Base-by-base conservation (phyloP, 1,140 invertebrate genomes). In the Heliconius himera region DNA sequence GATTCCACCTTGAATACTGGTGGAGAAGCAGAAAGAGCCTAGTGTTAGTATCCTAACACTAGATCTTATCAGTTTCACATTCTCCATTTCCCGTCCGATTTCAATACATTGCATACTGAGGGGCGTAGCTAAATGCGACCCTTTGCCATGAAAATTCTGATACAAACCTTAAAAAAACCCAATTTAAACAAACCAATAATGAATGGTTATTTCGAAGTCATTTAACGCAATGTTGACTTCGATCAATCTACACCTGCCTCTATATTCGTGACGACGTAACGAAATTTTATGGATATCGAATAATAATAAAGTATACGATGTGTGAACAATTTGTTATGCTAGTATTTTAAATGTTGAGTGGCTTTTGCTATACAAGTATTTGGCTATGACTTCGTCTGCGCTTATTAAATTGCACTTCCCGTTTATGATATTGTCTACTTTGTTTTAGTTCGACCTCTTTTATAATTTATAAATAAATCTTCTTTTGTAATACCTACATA, bases 161-260 rank as follows among this genome's bases (percentile, higher is more conserved):
- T 54, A 20, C 6, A 54, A 54, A 54, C 13, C 16, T 38, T 74
- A 54, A 33, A 49, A 74, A 54, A 56, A 56, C 1, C 36, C 74
- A 70, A 46, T 70, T 66, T 41, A 22, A 70, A 70, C 20, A 29
- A n/a, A 36, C 2, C 54, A 20, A 66, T 66, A 78, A 66, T n/a
- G n/a, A n/a, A n/a, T 20, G 49, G 49, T 56, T n/a, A n/a, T 9
- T 22, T 11, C n/a, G 56, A 20, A 74, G 73, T 80, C 38, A 79
- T 79, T 79, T 79, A 46, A 79, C 78, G 77, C 33, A 54, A 66
- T 49, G 73, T 78, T 78, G 71, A 18, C n/a, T 76, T 1, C 77
- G 71, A 78, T 3, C 77, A 54, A 78, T 73, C 71, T 11, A 56
- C 76, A 78, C 77, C 77, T 78, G 77, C 72, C 54, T 54, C 33